Base-by-base conservation (phyloP, 2,888 invertebrate species). In the Oxystoma pomonae region DNA sequence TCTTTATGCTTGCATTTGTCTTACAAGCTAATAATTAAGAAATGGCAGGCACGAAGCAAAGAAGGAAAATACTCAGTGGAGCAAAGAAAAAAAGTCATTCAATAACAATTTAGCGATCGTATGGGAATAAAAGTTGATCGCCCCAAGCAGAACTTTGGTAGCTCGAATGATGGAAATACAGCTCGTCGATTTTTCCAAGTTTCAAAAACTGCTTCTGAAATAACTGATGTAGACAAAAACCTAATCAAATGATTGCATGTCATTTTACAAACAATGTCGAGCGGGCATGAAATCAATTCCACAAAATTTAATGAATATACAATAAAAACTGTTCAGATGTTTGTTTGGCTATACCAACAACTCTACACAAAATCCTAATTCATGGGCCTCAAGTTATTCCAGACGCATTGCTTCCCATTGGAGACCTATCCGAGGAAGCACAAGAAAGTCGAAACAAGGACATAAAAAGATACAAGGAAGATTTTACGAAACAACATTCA, bases 301-400 rank as follows among this genome's bases (percentile, higher is more conserved):
- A n/a, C 22, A 22, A n/a, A 35, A 1, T 57, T 57, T 16, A 18
- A 16, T 35, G 18, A 9, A 7, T 35, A 16, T 57, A 22, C 57
- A 1, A 57, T 57, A 18, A 17, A 58, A 59, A 72, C 70, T 18
- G 67, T 66, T 1, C 16, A 67, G 7, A 16, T 65, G 18, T 72
- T 65, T 60, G 69, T 70, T 5, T 20, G 67, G 19, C 20, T 56
- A 22, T 76, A 74, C 66, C 69, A 56, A 67, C 71, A 17, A 71
- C 71, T 16, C 59, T 75, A 22, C 74, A 75, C 59, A 73, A 75
- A 65, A 60, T 73, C 17, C 58, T 75, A 55, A 65, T 75, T 7
- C 76, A 77, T 69, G 74, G 74, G 1, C 55, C 71, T 12, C 52
- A 52, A 50, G 61, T 75, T 5, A 71, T 76, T 16, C 52, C 72